A percentile compares a stretch with the other conserved stretches of the same genome.
phyloP scores from a whole-genome alignment of 2,113 vertebrate genomes.

The Laticauda colubrina region DNA sequence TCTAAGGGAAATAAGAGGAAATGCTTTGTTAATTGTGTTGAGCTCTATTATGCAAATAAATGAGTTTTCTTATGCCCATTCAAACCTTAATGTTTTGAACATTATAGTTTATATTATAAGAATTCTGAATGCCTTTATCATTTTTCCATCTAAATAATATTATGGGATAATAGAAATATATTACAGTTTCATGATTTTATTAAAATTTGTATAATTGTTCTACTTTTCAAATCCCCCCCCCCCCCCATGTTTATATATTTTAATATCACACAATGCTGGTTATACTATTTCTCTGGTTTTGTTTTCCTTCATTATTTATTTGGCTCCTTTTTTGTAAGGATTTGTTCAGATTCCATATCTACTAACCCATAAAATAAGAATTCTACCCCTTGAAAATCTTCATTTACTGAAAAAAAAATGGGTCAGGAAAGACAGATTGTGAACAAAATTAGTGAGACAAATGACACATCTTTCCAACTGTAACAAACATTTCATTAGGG shows the following conservation, averaged over 20 bases:
- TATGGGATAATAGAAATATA: not conserved
- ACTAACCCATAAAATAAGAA: not conserved
- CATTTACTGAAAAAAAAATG: not conserved
- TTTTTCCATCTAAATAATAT: not conserved
- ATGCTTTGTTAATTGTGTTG: not conserved
- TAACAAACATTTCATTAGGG: not conserved
- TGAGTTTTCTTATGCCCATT: not conserved
- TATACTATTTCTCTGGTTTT: not conserved
- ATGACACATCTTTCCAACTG: not conserved
- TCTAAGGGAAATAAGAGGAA: not conserved
- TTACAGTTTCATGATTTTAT: not conserved
- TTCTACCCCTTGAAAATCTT: not conserved
- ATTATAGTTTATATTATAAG: slow-evolving; percentile 12
- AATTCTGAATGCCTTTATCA: not conserved
- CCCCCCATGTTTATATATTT: not conserved
- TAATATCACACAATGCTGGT: not conserved
- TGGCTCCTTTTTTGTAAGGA: not conserved
- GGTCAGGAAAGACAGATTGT: not conserved
- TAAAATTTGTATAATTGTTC: not conserved
- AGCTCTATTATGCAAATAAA: not conserved
- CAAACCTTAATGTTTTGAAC: slow-evolving; percentile 16
- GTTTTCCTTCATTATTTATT: not conserved
- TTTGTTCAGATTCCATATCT: not conserved
- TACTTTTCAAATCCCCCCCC: not conserved
- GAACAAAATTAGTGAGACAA: not conserved